These are phyloP conservation scores for Mionectes olivaceus DNA, from an alignment of 2,797 vertebrate species.

Conservation along the genomic window DNA sequence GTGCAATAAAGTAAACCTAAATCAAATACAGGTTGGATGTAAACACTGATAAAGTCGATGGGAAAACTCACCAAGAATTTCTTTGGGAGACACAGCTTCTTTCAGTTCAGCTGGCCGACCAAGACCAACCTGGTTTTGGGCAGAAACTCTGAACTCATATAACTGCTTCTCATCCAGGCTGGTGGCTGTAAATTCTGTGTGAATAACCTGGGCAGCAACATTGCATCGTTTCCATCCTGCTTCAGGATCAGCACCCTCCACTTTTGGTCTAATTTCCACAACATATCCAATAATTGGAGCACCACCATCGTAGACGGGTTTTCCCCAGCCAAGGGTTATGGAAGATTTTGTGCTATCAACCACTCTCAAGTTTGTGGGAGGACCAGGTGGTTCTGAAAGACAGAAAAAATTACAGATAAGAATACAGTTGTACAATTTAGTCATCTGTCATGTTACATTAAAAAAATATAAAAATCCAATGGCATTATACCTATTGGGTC, in stretches of 20 bases:
- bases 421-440: not conserved
- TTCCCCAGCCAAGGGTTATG: conserved; percentile 91
- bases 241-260: conserved; percentile 86
- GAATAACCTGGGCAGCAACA: conserved; percentile 91
- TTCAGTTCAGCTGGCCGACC: conserved; percentile 92
- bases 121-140: conserved; percentile 97
- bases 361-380: conserved; percentile 93
- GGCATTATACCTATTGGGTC: conserved; percentile 89
- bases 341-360: conserved; percentile 91
- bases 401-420: not conserved
- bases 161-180: conserved; percentile 89
- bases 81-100: conserved; percentile 89
- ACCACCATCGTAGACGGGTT: conserved; percentile 93
- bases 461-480: not conserved
- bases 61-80: conserved; percentile 89
- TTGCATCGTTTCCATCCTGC: conserved; percentile 96
- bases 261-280: conserved; percentile 90
- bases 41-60: not conserved
- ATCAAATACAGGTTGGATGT: not conserved
- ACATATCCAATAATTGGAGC: conserved; percentile 96
- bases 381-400: conserved; percentile 91
- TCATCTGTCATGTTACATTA: not conserved
- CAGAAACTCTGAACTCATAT: conserved; percentile 96
- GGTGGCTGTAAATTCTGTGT: conserved; percentile 91
- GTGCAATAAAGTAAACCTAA: not conserved